These are phyloP conservation scores for Halictus rubicundus DNA, from an alignment of 1,140 invertebrate genomes.

Conservation along the genomic window DNA sequence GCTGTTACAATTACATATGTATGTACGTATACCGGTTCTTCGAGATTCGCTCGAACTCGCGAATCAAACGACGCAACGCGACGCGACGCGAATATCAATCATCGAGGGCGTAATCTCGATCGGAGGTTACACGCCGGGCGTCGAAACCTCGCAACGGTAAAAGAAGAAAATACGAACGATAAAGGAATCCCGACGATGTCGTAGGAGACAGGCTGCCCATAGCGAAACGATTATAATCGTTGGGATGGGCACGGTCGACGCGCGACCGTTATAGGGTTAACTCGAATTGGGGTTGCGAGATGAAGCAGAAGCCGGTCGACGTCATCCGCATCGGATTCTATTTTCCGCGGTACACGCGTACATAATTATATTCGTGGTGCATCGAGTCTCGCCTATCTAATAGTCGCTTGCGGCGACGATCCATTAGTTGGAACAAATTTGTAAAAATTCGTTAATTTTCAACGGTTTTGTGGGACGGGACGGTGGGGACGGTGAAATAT, in stretches of 20 bases:
- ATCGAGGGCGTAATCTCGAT: neutral
- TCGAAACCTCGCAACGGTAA: neutral
- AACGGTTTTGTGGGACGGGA: no score
- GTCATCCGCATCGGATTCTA: constrained; percentile 52
- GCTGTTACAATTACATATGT: neutral
- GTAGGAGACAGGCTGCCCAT: neutral
- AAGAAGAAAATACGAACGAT: neutral
- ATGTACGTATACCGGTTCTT: neutral
- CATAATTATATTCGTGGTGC: neutral
- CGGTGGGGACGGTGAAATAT: no score
- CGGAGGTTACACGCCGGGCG: neutral
- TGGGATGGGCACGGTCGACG: constrained; percentile 23
- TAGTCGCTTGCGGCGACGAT: no score
- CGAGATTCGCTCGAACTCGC: neutral
- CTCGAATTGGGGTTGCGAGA: neutral
- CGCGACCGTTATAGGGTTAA: constrained; percentile 45
- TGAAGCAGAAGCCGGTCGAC: constrained; percentile 20
- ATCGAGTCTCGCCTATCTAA: neutral
- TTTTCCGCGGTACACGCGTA: constrained; percentile 40
- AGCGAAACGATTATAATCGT: constrained; percentile 48
- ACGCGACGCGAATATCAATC: neutral
- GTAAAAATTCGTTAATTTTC: no score
- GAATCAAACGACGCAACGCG: neutral
- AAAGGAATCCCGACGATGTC: neutral
- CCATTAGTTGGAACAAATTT: no score